Percentiles rank a stretch among this genome's conserved stretches.
These are phyloP conservation scores for Octopus sinensis DNA, from an alignment of 1,140 invertebrate genomes.

Conservation along the genomic window DNA sequence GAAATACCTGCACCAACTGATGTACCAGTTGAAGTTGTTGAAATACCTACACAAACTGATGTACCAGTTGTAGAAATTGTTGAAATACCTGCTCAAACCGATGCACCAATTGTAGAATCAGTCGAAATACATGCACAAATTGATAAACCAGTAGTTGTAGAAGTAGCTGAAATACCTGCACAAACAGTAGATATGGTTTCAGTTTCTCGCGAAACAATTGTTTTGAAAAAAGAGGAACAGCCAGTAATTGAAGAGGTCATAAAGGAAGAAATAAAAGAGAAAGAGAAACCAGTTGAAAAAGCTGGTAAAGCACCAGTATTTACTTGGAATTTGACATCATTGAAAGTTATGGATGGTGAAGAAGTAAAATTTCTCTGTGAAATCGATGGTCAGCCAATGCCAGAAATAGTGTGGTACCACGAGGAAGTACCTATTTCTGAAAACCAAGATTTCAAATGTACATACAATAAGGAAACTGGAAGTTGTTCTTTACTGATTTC, in stretches of 20 bases:
- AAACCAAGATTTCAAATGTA: conserved; percentile 51
- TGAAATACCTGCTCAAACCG: conserved; percentile 4
- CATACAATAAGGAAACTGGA: conserved; percentile 45
- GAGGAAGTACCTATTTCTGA: conserved; percentile 75
- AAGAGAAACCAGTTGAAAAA: conserved; percentile 25
- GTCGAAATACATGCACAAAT: conserved; percentile 20
- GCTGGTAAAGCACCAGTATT: conserved; percentile 73
- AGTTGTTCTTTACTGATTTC: conserved; percentile 48
- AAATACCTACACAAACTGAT: conserved; percentile 25
- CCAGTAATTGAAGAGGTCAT: conserved; percentile 15
- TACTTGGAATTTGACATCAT: conserved; percentile 67
- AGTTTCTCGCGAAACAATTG: conserved; percentile 19
- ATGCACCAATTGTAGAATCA: conserved; percentile 13
- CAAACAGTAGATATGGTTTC: conserved; percentile 22
- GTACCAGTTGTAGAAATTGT: conserved; percentile 21
- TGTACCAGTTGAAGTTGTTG: conserved; percentile 9
- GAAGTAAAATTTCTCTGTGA: conserved; percentile 68
- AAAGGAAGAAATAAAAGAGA: conserved; percentile 20
- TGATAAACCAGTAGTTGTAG: conserved; percentile 18
- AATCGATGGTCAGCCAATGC: conserved; percentile 42
- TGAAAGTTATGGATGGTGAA: conserved; percentile 89
- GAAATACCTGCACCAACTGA: neutral
- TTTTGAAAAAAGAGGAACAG: conserved; percentile 25
- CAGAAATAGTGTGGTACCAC: conserved; percentile 56
- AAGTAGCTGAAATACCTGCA: conserved; percentile 25